These are phyloP conservation scores for Crotalus adamanteus DNA, from an alignment of 2,797 vertebrate genomes.

Conservation along the genomic window DNA sequence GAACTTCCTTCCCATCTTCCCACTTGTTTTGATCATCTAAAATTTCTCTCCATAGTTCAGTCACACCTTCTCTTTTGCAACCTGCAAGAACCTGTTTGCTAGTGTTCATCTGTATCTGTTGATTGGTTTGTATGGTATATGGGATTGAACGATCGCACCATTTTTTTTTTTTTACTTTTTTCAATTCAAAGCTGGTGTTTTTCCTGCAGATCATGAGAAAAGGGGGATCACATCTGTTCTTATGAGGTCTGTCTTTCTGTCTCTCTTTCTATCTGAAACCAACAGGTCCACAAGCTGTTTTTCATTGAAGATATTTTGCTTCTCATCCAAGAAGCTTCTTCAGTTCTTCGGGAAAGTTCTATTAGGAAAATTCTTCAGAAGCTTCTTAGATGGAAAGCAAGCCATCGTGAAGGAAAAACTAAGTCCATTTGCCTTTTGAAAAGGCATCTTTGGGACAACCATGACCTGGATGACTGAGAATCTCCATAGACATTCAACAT, in stretches of 20 bases:
- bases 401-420: background rate
- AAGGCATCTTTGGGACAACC: background rate
- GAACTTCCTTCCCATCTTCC: background rate
- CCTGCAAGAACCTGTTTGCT: background rate
- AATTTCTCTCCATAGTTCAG: background rate
- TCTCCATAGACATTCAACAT: background rate
- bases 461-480: background rate
- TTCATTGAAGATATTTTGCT: background rate
- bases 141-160: background rate
- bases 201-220: background rate
- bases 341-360: background rate
- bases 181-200: background rate
- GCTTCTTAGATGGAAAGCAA: background rate
- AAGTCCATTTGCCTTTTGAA: background rate
- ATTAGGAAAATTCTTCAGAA: background rate
- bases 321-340: background rate
- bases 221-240: background rate
- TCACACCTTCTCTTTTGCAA: background rate
- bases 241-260: background rate
- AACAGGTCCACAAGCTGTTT: accelerated
- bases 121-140: background rate
- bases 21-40: background rate
- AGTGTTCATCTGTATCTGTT: background rate
- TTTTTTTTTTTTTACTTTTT: background rate
- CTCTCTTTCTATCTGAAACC: background rate